These are phyloP conservation scores for Parnassius mnemosyne DNA, from an alignment of 2,888 invertebrate species.

Conservation along the genomic window DNA sequence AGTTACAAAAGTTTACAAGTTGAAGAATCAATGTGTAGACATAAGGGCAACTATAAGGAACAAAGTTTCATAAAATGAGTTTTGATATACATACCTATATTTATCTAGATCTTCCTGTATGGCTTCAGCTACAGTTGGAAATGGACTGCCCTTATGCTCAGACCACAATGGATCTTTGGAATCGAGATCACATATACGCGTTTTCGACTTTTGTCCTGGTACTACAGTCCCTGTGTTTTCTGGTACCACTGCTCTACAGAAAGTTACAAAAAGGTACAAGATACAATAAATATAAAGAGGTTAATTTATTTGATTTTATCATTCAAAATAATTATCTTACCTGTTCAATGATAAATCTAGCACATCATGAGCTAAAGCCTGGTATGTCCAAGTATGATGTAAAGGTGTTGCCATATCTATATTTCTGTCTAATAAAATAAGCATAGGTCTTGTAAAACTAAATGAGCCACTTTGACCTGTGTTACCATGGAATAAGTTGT, in stretches of 20 bases:
- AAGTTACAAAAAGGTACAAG: conserved; percentile 14
- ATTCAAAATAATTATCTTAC: conserved; percentile 38
- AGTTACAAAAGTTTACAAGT: no score
- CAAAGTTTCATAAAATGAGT: no score
- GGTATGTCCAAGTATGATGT: conserved; percentile 99
- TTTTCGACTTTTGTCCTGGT: conserved; percentile 87
- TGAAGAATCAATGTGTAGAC: no score
- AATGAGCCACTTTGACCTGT: conserved; percentile 87
- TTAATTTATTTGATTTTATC: conserved; percentile 2
- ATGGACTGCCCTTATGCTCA: conserved; percentile 95
- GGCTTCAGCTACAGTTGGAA: conserved; percentile 97
- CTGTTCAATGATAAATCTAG: conserved; percentile 94
- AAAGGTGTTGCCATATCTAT: conserved; percentile 98
- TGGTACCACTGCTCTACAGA: conserved; percentile 66
- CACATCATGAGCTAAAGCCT: conserved; percentile 98
- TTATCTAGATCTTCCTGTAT: conserved; percentile 99
- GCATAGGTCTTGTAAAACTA: conserved; percentile 95
- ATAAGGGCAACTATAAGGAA: no score
- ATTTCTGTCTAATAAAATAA: conserved; percentile 95
- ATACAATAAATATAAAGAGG: conserved; percentile 22
- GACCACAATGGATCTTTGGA: conserved; percentile 95
- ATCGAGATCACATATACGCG: conserved; percentile 94
- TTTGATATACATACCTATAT: conserved; percentile 80
- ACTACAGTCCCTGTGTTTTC: conserved; percentile 64
- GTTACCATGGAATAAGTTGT: conserved; percentile 95